phyloP scores from a whole-genome alignment of 2,888 invertebrate genomes.

The Trimorus sp. region DNA sequence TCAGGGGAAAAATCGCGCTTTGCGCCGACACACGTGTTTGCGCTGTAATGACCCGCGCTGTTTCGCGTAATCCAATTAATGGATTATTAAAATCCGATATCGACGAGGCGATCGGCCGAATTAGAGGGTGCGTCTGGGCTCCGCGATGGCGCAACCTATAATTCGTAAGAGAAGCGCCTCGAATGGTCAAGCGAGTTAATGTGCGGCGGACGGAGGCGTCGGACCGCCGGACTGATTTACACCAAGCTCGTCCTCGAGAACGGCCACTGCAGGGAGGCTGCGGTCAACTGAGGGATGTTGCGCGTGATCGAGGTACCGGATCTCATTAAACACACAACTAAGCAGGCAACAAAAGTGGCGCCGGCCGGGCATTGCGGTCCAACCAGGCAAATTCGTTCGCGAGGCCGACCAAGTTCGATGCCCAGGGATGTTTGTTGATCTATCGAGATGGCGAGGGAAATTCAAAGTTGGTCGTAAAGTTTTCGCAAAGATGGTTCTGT shows the following conservation, averaged over 20 bases:
- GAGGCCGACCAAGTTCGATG: neutral
- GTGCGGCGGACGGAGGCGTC: constrained; percentile 78
- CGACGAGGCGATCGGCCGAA: neutral
- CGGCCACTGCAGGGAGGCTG: constrained; percentile 71
- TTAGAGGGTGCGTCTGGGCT: constrained; percentile 1
- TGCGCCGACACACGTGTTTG: too few relatives aligned
- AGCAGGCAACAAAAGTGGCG: constrained; percentile 58
- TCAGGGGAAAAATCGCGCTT: neutral
- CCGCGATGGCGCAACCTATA: constrained; percentile 56
- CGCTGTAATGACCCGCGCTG: too few relatives aligned
- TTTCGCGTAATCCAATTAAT: constrained; percentile 32
- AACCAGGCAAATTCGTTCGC: constrained; percentile 36
- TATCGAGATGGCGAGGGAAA: too few relatives aligned
- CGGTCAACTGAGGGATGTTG: constrained; percentile 79
- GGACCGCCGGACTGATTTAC: constrained; percentile 81
- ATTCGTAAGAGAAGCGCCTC: constrained; percentile 68
- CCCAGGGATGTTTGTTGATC: too few relatives aligned
- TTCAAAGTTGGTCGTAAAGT: neutral
- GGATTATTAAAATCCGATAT: constrained; percentile 47
- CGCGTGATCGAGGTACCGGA: constrained; percentile 74
- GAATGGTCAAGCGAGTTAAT: constrained; percentile 79
- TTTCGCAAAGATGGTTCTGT: too few relatives aligned
- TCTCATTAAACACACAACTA: constrained; percentile 74
- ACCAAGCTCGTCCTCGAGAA: constrained; percentile 77
- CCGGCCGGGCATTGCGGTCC: constrained; percentile 17